Conservation (phyloP, 2,113 vertebrate species). For the Euleptes europaea region DNA sequence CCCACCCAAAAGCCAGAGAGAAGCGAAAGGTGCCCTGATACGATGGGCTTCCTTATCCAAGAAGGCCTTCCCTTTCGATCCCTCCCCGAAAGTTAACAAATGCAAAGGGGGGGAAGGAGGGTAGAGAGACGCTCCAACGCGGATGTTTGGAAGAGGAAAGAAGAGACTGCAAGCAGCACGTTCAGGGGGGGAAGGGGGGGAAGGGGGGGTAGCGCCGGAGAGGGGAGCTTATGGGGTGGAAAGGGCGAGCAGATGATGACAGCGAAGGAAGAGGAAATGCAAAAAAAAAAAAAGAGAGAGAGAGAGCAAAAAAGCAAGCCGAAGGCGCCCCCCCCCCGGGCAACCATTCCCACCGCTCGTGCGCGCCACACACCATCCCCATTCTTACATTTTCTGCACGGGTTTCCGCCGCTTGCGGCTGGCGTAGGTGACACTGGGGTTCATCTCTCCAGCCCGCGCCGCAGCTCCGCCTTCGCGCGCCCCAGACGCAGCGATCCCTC, state of each 20-base stretch:
- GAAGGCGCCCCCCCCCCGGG: too few species aligned
- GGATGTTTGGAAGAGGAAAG: not conserved
- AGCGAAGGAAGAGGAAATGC: too few species aligned
- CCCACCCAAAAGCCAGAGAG: too few species aligned
- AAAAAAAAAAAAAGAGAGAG: too few species aligned
- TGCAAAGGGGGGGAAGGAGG: not conserved
- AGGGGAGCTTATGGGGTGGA: not conserved
- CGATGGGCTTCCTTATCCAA: not conserved
- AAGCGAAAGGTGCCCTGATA: not conserved
- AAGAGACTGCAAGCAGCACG: not conserved
- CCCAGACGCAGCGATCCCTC: not conserved
- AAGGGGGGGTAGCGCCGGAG: too few species aligned
- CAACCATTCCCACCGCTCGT: not conserved
- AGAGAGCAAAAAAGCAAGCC: too few species aligned
- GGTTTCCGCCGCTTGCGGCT: constrained; percentile 86
- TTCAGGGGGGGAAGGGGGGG: too few species aligned
- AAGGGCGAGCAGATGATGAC: not conserved
- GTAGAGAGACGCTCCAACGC: not conserved
- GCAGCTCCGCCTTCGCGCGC: constrained; percentile 8
- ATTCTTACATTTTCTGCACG: constrained; percentile 84
- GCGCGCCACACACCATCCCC: not conserved
- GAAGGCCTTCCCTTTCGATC: not conserved
- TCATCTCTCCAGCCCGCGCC: constrained; percentile 67
- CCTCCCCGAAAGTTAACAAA: not conserved
- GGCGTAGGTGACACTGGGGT: constrained; percentile 79